Conservation (phyloP, 2,113 vertebrate species). For the Lophochroa leadbeateri region DNA sequence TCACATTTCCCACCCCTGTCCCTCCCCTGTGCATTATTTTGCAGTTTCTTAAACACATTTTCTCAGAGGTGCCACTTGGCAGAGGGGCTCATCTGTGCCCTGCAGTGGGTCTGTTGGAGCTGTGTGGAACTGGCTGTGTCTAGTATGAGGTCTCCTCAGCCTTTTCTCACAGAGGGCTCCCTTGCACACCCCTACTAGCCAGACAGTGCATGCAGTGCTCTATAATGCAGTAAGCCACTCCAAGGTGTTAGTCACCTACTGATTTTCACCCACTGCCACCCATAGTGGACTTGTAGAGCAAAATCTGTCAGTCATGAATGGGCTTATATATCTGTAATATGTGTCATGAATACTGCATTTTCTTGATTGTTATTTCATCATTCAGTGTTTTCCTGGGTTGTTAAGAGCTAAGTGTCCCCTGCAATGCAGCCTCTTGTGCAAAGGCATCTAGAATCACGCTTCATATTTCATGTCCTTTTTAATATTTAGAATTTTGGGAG, state of each 20-base stretch:
- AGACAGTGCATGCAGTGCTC: neutral
- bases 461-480: neutral
- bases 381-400: neutral
- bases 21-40: neutral
- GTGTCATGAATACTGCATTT: neutral
- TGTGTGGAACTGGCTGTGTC: neutral
- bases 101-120: neutral
- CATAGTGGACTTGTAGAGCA: neutral
- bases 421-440: neutral
- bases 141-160: neutral
- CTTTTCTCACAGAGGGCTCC: neutral
- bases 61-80: neutral
- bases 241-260: neutral
- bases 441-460: neutral
- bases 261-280: neutral
- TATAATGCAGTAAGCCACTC: neutral
- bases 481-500: neutral
- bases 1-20: neutral
- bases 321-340: neutral
- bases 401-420: neutral
- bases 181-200: neutral
- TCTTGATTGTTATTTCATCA: neutral
- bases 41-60: neutral
- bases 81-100: neutral
- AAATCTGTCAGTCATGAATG: neutral